Evolutionary conservation across 2,888 invertebrate genomes (phyloP), one percentile per base, ranked within the genome.

Genomic region (Cephus pulcher): DNA sequence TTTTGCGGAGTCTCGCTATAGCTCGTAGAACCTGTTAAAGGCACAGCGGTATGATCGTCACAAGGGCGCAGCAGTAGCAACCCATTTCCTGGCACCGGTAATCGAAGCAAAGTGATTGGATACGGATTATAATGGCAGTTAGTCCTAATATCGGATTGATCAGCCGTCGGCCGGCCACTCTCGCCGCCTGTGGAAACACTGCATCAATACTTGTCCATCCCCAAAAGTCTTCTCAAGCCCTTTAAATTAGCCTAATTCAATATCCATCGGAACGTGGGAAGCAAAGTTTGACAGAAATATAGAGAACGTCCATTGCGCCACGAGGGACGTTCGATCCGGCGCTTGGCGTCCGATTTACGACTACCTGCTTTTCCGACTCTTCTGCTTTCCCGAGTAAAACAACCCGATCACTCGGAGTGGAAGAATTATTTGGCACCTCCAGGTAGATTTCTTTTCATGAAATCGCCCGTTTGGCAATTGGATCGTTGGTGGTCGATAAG

Each of bases 31-130:
- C 15, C 40, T 40, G 40, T 15, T 40, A 40, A 15, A 40, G 40
- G 40, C 40, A 15, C 15, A 15, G 40, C 40, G 40, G 40, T 15
- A 4, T 2, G 15, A 40, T 40, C 40, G 40, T 40, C 33, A 75
- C 15, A 56, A 76, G 82, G 81, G 86, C 81, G 85, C 82, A 84
- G 86, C 40, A 40, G 40, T 15, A 40, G 40, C 15, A 15, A 6
- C 84, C 84, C 85, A 83, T 87, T 88, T 89, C 87, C 88, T 85
- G 86, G 82, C 84, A 84, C 82, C 84, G 84, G 84, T 88, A 89
- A 89, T 87, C 86, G 86, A 83, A 84, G 85, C 83, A 84, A 89
- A 89, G 88, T 89, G 89, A 90, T 90, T 89, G 89, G 86, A 87
- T 86, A 85, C 85, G 84, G 82, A 75, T 78, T 78, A 76, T 78